Evolutionary conservation across 2,113 vertebrate genomes (phyloP).

Genomic region (Semnopithecus entellus): DNA sequence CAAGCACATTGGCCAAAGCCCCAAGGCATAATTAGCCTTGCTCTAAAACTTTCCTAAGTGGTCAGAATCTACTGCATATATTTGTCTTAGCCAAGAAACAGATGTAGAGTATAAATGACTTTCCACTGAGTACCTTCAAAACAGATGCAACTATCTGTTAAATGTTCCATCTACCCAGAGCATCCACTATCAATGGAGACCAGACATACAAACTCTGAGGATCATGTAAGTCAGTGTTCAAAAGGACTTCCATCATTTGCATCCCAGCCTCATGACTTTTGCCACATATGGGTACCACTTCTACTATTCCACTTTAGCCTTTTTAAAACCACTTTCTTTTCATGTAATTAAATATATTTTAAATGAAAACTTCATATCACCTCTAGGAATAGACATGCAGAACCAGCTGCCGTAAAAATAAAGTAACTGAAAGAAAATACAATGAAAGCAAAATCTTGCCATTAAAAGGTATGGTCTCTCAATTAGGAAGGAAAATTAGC

Average conservation of each 20-base stretch:
- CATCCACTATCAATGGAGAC: not conserved
- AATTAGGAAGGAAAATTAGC: not conserved
- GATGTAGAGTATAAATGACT: not conserved
- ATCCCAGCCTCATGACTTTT: not conserved
- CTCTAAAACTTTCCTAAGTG: conserved; percentile 30
- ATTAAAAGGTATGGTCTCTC: not conserved
- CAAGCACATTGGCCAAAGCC: not conserved
- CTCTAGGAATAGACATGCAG: not conserved
- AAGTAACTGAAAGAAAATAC: conserved; percentile 27
- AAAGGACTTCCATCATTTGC: not conserved
- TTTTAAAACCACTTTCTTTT: not conserved
- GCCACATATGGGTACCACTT: not conserved
- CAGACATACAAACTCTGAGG: not conserved
- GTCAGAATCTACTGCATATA: not conserved
- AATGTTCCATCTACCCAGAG: not conserved
- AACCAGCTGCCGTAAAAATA: not conserved
- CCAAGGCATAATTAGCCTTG: conserved; percentile 28
- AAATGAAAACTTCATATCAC: not conserved
- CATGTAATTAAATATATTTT: conserved; percentile 4
- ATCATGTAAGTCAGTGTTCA: not conserved
- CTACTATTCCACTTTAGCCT: not conserved
- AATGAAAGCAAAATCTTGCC: conserved; percentile 35
- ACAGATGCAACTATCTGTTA: not conserved
- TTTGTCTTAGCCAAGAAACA: conserved; percentile 55
- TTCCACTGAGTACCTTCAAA: conserved; percentile 31